A percentile compares a stretch with the other conserved stretches of the same genome.
Evolutionary conservation across 2,888 invertebrate genomes (phyloP).

Genomic region (Phyllotreta cruciferae): DNA sequence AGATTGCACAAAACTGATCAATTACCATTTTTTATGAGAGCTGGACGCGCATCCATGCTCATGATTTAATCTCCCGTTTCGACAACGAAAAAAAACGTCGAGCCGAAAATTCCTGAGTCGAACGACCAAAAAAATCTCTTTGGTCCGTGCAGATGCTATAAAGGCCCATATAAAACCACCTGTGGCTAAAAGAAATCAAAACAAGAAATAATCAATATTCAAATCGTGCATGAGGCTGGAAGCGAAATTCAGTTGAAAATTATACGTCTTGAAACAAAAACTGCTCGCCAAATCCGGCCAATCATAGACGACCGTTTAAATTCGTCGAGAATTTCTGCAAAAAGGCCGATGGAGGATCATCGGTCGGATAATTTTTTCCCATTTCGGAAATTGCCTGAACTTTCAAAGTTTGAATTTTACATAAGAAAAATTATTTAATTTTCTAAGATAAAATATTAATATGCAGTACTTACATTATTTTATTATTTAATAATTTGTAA

Average conservation of each 20-base stretch:
- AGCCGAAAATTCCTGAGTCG: constrained; percentile 16
- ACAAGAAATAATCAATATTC: constrained; percentile 40
- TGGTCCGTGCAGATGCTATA: constrained; percentile 18
- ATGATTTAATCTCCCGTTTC: constrained; percentile 21
- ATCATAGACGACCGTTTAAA: constrained; percentile 34
- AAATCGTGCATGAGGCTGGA: constrained; percentile 38
- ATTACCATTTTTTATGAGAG: constrained; percentile 21
- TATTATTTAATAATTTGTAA: no score
- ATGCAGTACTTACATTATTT: no score
- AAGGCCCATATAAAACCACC: constrained; percentile 35
- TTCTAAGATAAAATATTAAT: no score
- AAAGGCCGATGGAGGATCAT: neutral
- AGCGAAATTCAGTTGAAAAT: constrained; percentile 38
- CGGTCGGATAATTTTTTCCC: no score
- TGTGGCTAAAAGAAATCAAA: constrained; percentile 43
- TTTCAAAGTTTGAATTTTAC: no score
- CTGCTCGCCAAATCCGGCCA: constrained; percentile 32
- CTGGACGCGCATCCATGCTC: constrained; percentile 15
- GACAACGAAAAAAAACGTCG: constrained; percentile 1
- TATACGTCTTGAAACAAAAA: constrained; percentile 38
- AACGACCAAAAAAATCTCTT: constrained; percentile 16
- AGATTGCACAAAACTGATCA: constrained; percentile 17
- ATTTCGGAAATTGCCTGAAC: no score
- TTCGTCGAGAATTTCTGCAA: constrained; percentile 31
- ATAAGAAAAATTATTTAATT: no score